Percentiles rank a stretch among this genome's conserved stretches.
Evolutionary conservation across 1,140 invertebrate species (phyloP).

Genomic region (Drosophila athabasca): DNA sequence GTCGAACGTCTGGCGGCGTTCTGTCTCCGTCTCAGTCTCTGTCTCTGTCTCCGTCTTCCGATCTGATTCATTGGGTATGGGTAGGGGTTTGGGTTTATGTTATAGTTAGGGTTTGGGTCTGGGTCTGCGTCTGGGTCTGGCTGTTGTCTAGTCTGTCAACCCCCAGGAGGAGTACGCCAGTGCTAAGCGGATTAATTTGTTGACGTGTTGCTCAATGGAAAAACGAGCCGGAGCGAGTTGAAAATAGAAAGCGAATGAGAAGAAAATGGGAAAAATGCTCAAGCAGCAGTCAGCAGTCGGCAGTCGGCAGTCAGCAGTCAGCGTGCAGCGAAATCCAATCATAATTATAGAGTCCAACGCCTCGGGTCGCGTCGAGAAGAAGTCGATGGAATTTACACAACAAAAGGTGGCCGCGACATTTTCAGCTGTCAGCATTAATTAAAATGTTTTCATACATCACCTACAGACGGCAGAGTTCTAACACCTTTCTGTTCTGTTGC

Average conservation of each 20-base stretch:
- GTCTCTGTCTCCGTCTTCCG: not conserved
- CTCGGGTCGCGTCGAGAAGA: constrained; percentile 6
- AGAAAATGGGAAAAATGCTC: constrained; percentile 16
- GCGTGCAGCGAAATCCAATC: constrained; percentile 67
- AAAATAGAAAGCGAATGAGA: constrained; percentile 19
- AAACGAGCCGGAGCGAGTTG: constrained; percentile 18
- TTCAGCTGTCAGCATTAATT: constrained; percentile 80
- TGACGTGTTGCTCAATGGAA: constrained; percentile 68
- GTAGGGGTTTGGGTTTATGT: constrained; percentile 5
- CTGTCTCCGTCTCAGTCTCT: not conserved
- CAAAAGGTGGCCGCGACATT: constrained; percentile 75
- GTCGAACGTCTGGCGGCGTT: constrained; percentile 59
- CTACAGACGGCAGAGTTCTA: constrained; percentile 58
- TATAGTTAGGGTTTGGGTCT: not conserved
- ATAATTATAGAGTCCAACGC: constrained; percentile 67
- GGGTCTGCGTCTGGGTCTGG: constrained; percentile 32
- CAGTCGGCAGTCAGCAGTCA: constrained; percentile 47
- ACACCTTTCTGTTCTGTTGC: constrained; percentile 48
- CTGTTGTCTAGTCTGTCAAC: constrained; percentile 59
- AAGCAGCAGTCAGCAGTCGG: constrained; percentile 50
- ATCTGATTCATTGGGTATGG: constrained; percentile 32
- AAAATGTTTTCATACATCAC: constrained; percentile 77
- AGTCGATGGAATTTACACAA: constrained; percentile 67
- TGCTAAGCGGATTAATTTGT: constrained; percentile 73
- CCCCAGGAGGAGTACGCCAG: constrained; percentile 58